Evolutionary conservation across 2,113 vertebrate genomes (phyloP), one percentile per base, ranked within the genome.

Genomic region (Gymnorhina tibicen): DNA sequence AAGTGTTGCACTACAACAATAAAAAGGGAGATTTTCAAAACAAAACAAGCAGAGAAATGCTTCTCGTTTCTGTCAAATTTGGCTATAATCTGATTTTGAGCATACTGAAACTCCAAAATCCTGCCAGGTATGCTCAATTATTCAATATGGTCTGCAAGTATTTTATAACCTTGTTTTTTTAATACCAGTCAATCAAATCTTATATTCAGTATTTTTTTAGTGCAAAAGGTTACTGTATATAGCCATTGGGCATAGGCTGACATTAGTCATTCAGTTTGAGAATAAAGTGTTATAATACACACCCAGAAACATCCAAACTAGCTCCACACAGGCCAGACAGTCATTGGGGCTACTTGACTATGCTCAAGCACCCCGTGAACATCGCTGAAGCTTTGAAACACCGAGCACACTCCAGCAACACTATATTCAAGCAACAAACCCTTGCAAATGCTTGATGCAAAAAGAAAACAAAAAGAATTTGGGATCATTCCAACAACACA

Each of bases 261-360:
- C 11, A 32, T 79, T 46, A 90, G 52, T 47, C 30, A 55, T 41
- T 79, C 27, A 33, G 16, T 62, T 86, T 64, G 37, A 47, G 44
- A 85, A 35, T 42, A 4, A 88, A 85, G 58, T 33, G 35, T 44
- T 82, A 32, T 44, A 78, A 37, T 12, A 66, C 7, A 30, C 16
- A 56, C 15, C 28, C 52, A 62, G 15, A 52, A 85, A 59, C 58
- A 87, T 19, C 52, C 68, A 41, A 75, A 72, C 18, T 16, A 87
- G 27, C 53, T 86, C 49, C 37, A 32, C 5, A 32, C 16, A 85
- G 62, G 56, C 66, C 66, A 82, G 33, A 42, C 4, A 44, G 56
- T 67, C 62, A 41, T 2, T 0, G 0, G 55, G 32, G 22, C 15
- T 62, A 15, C 47, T 37, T 8, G 72, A 62, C 56, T 49, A 44